Base-by-base conservation (phyloP, 2,888 invertebrate genomes). In the Caenorhabditis sp. region DNA sequence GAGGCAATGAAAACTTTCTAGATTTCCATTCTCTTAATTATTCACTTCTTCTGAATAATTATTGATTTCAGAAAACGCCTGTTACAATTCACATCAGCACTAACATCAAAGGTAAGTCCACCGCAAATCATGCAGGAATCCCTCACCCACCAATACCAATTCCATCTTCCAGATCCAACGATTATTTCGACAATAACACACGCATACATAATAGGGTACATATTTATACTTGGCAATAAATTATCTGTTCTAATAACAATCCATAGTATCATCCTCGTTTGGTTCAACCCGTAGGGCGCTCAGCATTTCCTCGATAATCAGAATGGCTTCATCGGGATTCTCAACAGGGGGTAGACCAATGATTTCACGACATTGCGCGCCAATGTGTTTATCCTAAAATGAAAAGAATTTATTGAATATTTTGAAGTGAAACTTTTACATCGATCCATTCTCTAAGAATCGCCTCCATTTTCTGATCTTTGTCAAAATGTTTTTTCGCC, bases 361-460 rank as follows among this genome's bases (percentile, higher is more conserved):
- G 1, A 56, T 26, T 14, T 26, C 26, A 26, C 56, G 56, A 26
- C 21, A 23, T n/a, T 26, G 14, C 2, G 21, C 3, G 5, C 56
- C 56, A 26, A 56, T 56, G 8, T 10, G 23, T 56, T 56, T 56
- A 26, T 56, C 56, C 56, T 56, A n/a, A n/a, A 56, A 56, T 14
- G 8, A 53, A 23, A 23, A 53, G 12, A 56, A 5, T 26, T 26
- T 26, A n/a, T 3, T 4, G 21, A 25, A 17, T 1, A 23, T 56
- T 56, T 26, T 8, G 5, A 1, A 7, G 7, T 12, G 10, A 8
- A 5, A 12, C 20, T 10, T 17, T 10, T 17, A 56, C 56, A 1
- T 56, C 27, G 14, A 26, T 8, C 25, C 27, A 56, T 25, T 56
- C 56, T 17, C 25, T 25, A 2, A 56, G 26, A 14, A 56, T 5